Conservation (phyloP, 2,797 vertebrate species). For the Sitta carolinensis region DNA sequence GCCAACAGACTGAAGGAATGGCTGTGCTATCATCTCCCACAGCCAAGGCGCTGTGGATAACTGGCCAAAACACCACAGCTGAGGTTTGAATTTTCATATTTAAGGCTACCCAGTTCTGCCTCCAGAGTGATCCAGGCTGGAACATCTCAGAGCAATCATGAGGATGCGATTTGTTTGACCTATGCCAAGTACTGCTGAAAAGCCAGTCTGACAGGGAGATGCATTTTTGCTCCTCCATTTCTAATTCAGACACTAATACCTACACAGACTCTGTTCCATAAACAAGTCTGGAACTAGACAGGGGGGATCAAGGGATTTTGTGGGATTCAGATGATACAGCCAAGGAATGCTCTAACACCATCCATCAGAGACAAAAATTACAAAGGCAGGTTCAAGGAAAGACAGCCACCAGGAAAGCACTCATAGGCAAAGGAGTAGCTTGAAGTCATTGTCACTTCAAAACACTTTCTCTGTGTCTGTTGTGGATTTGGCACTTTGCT, state of each 20-base stretch:
- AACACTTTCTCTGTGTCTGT: not conserved
- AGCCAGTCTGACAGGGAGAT: not conserved
- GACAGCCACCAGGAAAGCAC: not conserved
- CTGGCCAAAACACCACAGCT: not conserved
- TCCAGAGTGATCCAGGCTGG: not conserved
- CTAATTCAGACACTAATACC: constrained; percentile 39
- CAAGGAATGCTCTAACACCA: constrained; percentile 33
- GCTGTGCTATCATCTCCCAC: not conserved
- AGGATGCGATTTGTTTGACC: not conserved
- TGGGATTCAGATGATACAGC: not conserved
- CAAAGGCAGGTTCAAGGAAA: not conserved
- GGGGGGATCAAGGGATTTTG: constrained; percentile 55
- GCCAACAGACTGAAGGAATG: not conserved
- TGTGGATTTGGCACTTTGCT: not conserved
- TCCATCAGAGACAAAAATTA: not conserved
- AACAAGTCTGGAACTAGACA: constrained; percentile 62
- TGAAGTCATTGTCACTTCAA: not conserved
- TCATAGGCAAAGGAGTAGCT: not conserved
- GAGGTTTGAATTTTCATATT: not conserved
- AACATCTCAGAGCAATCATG: not conserved
- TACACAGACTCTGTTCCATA: constrained; percentile 39
- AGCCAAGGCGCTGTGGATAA: not conserved
- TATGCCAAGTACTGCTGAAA: constrained; percentile 2
- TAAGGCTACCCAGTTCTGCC: not conserved
- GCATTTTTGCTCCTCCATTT: constrained; percentile 21